Conservation (phyloP, 2,888 invertebrate species). For the Acleris emargana region DNA sequence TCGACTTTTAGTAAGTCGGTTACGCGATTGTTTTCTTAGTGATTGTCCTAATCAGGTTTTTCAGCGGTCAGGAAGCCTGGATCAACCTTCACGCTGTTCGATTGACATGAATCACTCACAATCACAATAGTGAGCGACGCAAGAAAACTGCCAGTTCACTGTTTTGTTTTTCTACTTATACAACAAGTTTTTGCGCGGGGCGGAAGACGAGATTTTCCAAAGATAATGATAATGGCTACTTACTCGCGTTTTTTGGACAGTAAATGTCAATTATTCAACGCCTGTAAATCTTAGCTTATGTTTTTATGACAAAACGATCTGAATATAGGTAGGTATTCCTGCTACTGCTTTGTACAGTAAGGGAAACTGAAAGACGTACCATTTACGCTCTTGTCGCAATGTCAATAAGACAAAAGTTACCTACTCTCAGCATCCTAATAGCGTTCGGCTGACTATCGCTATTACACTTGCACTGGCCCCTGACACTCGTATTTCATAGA, state of each 20-base stretch:
- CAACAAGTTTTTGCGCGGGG: constrained; percentile 23
- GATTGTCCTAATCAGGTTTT: constrained; percentile 27
- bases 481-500: no score
- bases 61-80: constrained; percentile 42
- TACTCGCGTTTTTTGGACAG: constrained; percentile 5
- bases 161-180: constrained; percentile 24
- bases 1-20: not conserved
- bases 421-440: no score
- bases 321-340: no score
- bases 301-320: no score
- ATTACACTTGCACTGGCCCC: no score
- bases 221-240: constrained; percentile 14
- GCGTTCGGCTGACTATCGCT: no score
- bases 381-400: no score
- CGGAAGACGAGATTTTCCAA: constrained; percentile 32
- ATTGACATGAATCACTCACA: constrained; percentile 36
- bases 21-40: not conserved
- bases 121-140: constrained; percentile 16
- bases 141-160: constrained; percentile 35
- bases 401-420: no score
- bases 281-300: no score
- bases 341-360: no score
- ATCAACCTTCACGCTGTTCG: constrained; percentile 46
- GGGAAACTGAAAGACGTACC: no score
- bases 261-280: no score